Percentiles rank a stretch among this genome's conserved stretches.
phyloP scores from a whole-genome alignment of 2,888 invertebrate genomes.

The Macrostomum cliftonense region DNA sequence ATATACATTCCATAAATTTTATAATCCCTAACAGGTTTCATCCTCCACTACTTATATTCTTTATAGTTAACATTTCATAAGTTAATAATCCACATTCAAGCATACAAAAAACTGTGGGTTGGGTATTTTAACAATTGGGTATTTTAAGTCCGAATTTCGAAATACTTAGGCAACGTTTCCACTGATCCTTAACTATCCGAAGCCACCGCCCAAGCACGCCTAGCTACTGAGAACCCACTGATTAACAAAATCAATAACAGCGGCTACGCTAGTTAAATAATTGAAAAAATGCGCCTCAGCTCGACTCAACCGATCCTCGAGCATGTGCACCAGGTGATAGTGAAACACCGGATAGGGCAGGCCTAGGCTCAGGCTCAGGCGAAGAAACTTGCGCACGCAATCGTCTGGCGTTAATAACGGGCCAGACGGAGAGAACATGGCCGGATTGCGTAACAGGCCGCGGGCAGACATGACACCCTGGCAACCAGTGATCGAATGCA shows the following conservation, averaged over 20 bases:
- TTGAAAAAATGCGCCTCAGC: conserved; percentile 59
- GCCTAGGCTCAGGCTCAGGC: conserved; percentile 39
- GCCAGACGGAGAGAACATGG: conserved; percentile 46
- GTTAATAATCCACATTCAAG: too few species aligned
- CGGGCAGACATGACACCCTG: conserved; percentile 77
- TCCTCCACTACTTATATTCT: too few species aligned
- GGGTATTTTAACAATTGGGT: too few species aligned
- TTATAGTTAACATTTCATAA: too few species aligned
- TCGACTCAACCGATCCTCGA: conserved; percentile 58
- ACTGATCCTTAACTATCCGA: too few species aligned
- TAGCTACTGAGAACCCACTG: too few species aligned
- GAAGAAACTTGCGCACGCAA: neutral
- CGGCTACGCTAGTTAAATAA: conserved; percentile 48
- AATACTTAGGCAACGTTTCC: too few species aligned
- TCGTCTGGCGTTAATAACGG: neutral
- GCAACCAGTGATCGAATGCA: conserved; percentile 50
- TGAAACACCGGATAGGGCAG: conserved; percentile 69
- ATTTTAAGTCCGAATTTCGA: too few species aligned
- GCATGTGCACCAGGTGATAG: conserved; percentile 87
- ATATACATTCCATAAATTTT: too few species aligned
- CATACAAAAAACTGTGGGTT: too few species aligned
- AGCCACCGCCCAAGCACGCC: too few species aligned
- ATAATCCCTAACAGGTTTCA: too few species aligned
- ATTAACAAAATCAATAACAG: conserved; percentile 52
- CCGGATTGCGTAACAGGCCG: conserved; percentile 72